These are phyloP conservation scores for Conus canariensis DNA, from an alignment of 2,888 invertebrate genomes.

Conservation along the genomic window DNA sequence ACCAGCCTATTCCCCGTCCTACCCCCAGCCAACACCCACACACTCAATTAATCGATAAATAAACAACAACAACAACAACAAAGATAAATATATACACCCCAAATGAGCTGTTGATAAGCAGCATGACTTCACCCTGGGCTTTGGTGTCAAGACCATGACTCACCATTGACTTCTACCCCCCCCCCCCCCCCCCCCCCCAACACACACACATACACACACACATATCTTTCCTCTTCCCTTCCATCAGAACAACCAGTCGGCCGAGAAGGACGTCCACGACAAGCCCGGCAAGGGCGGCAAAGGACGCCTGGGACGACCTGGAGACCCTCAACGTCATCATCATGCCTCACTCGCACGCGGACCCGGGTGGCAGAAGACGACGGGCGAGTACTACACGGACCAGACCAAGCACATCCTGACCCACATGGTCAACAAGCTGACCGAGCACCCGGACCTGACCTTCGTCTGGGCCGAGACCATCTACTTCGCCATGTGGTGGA, in stretches of 20 bases:
- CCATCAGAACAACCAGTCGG: not conserved
- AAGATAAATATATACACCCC: no score
- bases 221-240: no score
- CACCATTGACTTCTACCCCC: no score
- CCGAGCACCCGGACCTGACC: constrained; percentile 86
- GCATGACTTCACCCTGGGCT: no score
- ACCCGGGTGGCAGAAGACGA: constrained; percentile 98
- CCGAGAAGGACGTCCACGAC: not conserved
- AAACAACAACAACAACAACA: no score
- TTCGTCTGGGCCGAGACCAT: constrained; percentile 78
- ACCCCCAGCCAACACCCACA: no score
- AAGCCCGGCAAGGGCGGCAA: not conserved
- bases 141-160: no score
- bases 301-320: constrained; percentile 15
- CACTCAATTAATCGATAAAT: no score
- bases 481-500: constrained; percentile 77
- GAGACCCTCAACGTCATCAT: constrained; percentile 81
- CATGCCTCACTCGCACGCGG: constrained; percentile 97
- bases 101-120: no score
- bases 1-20: no score
- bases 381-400: constrained; percentile 94
- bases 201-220: no score
- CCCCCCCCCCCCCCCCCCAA: no score
- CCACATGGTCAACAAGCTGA: constrained; percentile 92
- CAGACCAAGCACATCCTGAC: constrained; percentile 91